These are phyloP conservation scores for Copsychus sechellarum DNA, from an alignment of 2,113 vertebrate genomes.

Conservation along the genomic window DNA sequence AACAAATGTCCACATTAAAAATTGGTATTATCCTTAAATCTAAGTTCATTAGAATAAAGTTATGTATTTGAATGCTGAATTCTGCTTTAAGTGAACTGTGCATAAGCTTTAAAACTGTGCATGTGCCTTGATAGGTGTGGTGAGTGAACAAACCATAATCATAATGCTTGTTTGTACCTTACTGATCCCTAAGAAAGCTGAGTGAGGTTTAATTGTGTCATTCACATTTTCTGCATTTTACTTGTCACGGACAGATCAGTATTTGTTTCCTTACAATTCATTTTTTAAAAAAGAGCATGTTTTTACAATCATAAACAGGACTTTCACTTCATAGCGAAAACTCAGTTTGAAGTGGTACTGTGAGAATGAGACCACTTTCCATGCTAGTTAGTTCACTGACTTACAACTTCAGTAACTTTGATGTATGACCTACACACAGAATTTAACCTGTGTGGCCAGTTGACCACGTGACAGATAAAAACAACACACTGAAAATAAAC, in stretches of 20 bases:
- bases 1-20: conserved; percentile 25
- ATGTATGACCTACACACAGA: conserved; percentile 26
- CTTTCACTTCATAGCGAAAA: background rate
- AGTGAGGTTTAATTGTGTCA: background rate
- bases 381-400: background rate
- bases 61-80: background rate
- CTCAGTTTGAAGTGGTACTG: background rate
- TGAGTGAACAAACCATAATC: background rate
- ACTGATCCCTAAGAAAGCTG: background rate
- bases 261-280: background rate
- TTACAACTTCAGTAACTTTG: background rate
- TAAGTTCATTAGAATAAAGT: background rate
- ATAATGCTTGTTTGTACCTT: background rate
- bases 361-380: background rate
- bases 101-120: background rate
- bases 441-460: background rate
- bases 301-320: background rate
- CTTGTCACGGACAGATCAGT: background rate
- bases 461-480: background rate
- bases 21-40: background rate
- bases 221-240: background rate
- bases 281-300: background rate
- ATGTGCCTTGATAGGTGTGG: background rate
- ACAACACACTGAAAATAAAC: background rate
- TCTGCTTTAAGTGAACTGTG: background rate